A percentile compares a stretch with the other conserved stretches of the same genome.
Conservation (phyloP, 2,113 vertebrate genomes). For the Marmota monax region DNA sequence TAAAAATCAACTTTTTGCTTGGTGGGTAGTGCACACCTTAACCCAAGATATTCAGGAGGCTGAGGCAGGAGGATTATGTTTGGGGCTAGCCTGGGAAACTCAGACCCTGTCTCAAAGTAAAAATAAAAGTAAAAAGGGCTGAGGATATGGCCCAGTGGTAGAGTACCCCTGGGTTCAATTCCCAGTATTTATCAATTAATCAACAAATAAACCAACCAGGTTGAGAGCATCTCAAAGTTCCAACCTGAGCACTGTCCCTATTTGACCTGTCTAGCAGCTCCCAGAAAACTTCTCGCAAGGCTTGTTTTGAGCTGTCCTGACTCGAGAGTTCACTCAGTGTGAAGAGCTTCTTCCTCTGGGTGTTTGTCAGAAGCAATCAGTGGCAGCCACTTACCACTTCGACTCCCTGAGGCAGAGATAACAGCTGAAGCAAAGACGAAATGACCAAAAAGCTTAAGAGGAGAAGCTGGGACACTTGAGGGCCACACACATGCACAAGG, state of each 20-base stretch:
- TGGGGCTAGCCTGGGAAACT: neutral
- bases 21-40: neutral
- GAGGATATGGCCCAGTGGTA: neutral
- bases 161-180: neutral
- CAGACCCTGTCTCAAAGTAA: neutral
- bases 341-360: neutral
- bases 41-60: neutral
- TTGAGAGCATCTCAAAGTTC: neutral
- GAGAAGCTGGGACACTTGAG: neutral
- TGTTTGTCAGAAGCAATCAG: constrained; percentile 10
- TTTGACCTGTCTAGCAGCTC: neutral
- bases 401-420: neutral
- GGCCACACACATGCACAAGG: neutral
- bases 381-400: neutral
- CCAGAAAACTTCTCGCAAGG: neutral
- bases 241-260: neutral
- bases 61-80: neutral
- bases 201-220: too few species aligned
- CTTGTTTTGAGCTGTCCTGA: neutral
- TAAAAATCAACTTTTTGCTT: neutral
- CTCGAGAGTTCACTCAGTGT: neutral
- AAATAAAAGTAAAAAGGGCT: neutral
- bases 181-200: neutral
- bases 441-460: neutral
- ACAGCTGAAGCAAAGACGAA: neutral